Percentiles rank a stretch among this genome's conserved stretches.
These are phyloP conservation scores for Atrichornis clamosus DNA, from an alignment of 2,113 vertebrate genomes.

Conservation along the genomic window DNA sequence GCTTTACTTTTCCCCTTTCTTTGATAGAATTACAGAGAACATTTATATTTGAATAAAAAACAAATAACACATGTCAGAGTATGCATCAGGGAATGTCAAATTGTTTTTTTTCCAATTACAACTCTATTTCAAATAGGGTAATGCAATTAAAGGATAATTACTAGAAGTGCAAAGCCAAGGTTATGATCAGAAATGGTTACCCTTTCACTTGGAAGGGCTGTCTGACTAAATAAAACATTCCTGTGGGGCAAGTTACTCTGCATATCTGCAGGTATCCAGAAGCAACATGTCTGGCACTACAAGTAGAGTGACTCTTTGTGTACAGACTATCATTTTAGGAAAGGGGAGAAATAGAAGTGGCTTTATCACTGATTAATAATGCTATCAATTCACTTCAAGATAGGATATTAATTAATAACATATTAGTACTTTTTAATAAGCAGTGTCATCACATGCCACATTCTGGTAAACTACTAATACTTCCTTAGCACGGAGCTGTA, in stretches of 20 bases:
- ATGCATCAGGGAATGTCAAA: slow-evolving; percentile 71
- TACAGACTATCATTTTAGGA: background rate
- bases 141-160: slow-evolving; percentile 84
- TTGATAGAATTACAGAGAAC: slow-evolving; percentile 82
- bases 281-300: slow-evolving; percentile 3
- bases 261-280: slow-evolving; percentile 18
- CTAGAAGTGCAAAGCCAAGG: slow-evolving; percentile 77
- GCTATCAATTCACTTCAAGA: slow-evolving; percentile 56
- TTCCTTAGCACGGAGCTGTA: slow-evolving; percentile 55
- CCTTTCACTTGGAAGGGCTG: slow-evolving; percentile 69
- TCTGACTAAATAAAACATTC: slow-evolving; percentile 71
- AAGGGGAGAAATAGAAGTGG: background rate
- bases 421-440: slow-evolving; percentile 55
- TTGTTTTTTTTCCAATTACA: slow-evolving; percentile 77
- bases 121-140: slow-evolving; percentile 77
- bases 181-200: slow-evolving; percentile 77
- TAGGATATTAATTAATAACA: slow-evolving; percentile 53
- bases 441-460: slow-evolving; percentile 36
- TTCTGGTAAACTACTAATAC: slow-evolving; percentile 30
- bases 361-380: slow-evolving; percentile 46
- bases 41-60: slow-evolving; percentile 92
- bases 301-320: background rate
- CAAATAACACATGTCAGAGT: slow-evolving; percentile 73
- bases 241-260: slow-evolving; percentile 55
- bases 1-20: slow-evolving; percentile 72